Base-by-base conservation (phyloP, 2,797 vertebrate species). In the Sebastes iracundus region DNA sequence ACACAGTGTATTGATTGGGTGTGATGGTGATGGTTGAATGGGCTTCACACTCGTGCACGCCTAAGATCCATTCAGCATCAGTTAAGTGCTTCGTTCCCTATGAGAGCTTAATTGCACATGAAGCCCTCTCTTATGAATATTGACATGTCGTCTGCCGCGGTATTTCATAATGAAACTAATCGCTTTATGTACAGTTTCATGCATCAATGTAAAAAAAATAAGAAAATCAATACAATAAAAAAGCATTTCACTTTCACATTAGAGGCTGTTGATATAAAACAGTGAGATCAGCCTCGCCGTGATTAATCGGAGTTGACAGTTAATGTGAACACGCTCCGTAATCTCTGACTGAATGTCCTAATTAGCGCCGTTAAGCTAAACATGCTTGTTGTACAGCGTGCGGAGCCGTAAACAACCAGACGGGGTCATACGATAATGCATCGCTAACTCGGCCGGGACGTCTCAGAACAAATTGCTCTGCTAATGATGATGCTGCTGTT, bases 351-450 rank as follows among this genome's bases (percentile, higher is more conserved):
- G 30, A 16, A 25, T 3, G 52, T 78, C 56, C 75, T 14, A 52
- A 83, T 88, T 81, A 80, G 42, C 3, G 0, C 38, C 0, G n/a
- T 76, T 59, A 55, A 38, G 61, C n/a, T 74, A 32, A 87, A 72
- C 64, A 14, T 1, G 16, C 12, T 46, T 23, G 72, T 56, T 46
- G 64, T 58, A 28, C 73, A 35, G 11, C 0, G 28, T 2, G 2
- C 32, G 13, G 35, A 69, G 69, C 65, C 25, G 80, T 56, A 75
- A 67, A 69, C 64, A 60, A 14, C 35, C 38, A 32, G 46, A 23
- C 20, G 0, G 53, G 70, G 68, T 64, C 38, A 12, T 0, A 1
- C 10, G 16, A 1, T 9, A 4, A 66, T 0, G 28, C 78, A 8
- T 3, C 13, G 1, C 55, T 2, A n/a, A 77, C 72, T 23, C 2